phyloP scores from a whole-genome alignment of 2,113 vertebrate species.

The Ptyas mucosa region DNA sequence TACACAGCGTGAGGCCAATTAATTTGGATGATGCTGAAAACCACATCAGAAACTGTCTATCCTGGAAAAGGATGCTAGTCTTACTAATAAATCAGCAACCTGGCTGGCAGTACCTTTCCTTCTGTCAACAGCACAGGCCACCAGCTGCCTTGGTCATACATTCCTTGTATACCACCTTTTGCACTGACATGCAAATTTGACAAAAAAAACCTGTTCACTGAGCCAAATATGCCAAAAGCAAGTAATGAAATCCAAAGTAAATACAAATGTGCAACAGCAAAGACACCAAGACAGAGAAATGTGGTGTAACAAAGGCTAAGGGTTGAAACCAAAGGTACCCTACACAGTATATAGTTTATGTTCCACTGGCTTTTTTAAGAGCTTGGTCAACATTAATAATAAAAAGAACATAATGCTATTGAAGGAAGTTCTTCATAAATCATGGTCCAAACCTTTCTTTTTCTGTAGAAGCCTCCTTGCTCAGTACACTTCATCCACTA shows the following conservation, averaged over 20 bases:
- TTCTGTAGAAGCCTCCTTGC: not conserved
- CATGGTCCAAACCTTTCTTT: not conserved
- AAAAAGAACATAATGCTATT: not conserved
- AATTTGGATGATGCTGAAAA: not conserved
- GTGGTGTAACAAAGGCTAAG: not conserved
- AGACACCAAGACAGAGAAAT: not conserved
- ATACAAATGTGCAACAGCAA: not conserved
- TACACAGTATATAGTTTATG: not conserved
- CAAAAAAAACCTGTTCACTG: not conserved
- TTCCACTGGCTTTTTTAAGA: not conserved
- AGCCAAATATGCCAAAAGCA: not conserved
- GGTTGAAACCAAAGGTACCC: not conserved
- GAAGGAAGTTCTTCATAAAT: not conserved
- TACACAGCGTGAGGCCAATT: conserved; percentile 5
- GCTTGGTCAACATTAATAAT: not conserved
- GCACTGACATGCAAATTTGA: conserved; percentile 16
- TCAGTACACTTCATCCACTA: not conserved
- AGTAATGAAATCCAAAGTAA: not conserved
- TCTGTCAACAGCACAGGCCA: conserved; percentile 3
- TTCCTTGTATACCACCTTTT: not conserved
- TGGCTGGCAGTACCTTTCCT: conserved; percentile 6
- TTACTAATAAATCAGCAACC: not conserved
- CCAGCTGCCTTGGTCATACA: not conserved
- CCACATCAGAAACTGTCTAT: conserved; percentile 30
- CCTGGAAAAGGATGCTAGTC: not conserved